These are phyloP conservation scores for Zygaena filipendulae DNA, from an alignment of 2,888 invertebrate genomes.

Conservation along the genomic window DNA sequence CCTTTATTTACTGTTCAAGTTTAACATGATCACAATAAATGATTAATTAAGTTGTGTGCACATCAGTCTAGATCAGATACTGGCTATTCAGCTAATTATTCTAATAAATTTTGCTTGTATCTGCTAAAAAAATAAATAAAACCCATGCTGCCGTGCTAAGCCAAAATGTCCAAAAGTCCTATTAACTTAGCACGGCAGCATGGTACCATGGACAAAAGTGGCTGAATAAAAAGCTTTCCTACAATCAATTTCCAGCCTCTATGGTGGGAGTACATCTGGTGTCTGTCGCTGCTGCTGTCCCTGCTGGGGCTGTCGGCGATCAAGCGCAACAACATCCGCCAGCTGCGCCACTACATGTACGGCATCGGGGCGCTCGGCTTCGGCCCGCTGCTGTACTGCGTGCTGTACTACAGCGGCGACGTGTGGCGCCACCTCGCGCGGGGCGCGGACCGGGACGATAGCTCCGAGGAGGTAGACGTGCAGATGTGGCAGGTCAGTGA, in stretches of 20 bases:
- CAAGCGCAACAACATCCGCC: slow-evolving; percentile 82
- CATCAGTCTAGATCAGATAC: too few relatives aligned
- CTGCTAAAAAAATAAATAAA: too few relatives aligned
- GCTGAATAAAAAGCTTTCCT: too few relatives aligned
- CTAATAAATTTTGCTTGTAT: too few relatives aligned
- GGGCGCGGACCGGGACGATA: slow-evolving; percentile 65
- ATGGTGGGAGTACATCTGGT: slow-evolving; percentile 96
- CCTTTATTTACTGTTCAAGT: too few relatives aligned
- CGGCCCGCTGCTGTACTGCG: slow-evolving; percentile 83
- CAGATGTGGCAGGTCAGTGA: slow-evolving; percentile 82
- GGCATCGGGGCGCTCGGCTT: slow-evolving; percentile 77
- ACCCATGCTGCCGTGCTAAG: too few relatives aligned
- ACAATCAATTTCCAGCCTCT: slow-evolving; percentile 79
- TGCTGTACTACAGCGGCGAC: slow-evolving; percentile 85
- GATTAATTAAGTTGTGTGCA: too few relatives aligned
- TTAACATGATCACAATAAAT: too few relatives aligned
- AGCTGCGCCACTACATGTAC: slow-evolving; percentile 82
- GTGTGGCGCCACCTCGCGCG: slow-evolving; percentile 78
- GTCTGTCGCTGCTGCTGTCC: slow-evolving; percentile 82
- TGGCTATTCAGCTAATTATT: too few relatives aligned
- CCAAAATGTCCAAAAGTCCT: too few relatives aligned
- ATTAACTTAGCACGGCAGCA: too few relatives aligned
- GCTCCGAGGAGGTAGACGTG: slow-evolving; percentile 69
- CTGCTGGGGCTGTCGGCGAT: slow-evolving; percentile 89
- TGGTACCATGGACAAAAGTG: too few relatives aligned